Percentiles rank a stretch among this genome's conserved stretches.
These are phyloP conservation scores for Dinocampus coccinellae DNA, from an alignment of 2,888 invertebrate genomes.

Conservation along the genomic window DNA sequence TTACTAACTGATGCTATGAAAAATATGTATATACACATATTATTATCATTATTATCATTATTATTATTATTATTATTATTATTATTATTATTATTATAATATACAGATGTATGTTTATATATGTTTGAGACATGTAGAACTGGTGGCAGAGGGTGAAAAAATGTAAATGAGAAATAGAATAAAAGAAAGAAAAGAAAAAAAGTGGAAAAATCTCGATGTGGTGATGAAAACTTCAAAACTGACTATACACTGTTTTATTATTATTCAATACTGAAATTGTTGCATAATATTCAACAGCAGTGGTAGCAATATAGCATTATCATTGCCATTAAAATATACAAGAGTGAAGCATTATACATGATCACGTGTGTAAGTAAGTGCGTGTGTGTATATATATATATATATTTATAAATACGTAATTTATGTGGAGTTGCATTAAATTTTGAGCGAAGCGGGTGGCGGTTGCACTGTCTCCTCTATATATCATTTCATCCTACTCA, in stretches of 20 bases:
- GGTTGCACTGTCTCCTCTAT: background rate
- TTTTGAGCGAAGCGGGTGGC: background rate
- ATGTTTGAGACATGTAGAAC: background rate
- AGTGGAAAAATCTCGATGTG: background rate
- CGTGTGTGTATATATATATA: background rate
- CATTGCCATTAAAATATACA: background rate
- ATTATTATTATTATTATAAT: no score
- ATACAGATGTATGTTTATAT: conserved; percentile 22
- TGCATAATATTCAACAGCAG: background rate
- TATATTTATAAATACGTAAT: background rate
- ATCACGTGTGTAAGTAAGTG: background rate
- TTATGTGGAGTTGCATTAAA: background rate
- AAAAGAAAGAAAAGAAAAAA: background rate
- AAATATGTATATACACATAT: background rate
- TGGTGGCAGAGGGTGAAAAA: background rate
- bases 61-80: no score
- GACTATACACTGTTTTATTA: background rate
- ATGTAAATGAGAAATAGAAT: no score
- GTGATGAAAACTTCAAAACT: background rate
- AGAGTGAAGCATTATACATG: background rate
- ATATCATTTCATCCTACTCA: background rate
- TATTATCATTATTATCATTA: no score
- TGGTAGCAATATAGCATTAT: background rate
- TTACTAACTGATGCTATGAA: conserved; percentile 19
- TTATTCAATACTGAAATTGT: background rate